These are phyloP conservation scores for Pterostichus niger DNA, from an alignment of 2,888 invertebrate genomes.

Conservation along the genomic window DNA sequence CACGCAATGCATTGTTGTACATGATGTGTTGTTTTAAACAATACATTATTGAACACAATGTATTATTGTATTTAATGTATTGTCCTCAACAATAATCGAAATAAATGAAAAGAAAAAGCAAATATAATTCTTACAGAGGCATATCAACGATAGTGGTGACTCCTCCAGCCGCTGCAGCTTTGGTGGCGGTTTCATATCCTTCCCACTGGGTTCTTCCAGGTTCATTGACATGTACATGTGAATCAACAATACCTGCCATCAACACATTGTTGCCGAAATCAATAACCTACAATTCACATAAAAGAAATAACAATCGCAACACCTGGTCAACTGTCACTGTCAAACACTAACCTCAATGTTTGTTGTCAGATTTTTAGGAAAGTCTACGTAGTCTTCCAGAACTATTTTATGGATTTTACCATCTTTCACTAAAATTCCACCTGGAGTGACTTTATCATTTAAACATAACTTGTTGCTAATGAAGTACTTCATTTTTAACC, in stretches of 20 bases:
- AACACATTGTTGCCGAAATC: conserved; percentile 79
- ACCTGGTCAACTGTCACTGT: background rate
- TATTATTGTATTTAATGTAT: no score
- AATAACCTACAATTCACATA: conserved; percentile 71
- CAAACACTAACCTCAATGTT: conserved; percentile 77
- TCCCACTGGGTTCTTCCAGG: conserved; percentile 87
- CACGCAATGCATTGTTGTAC: no score
- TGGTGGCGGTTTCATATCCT: conserved; percentile 85
- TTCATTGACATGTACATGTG: conserved; percentile 87
- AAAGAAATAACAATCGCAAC: background rate
- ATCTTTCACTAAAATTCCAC: conserved; percentile 81
- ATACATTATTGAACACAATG: no score
- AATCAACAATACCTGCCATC: conserved; percentile 86
- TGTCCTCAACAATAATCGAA: no score
- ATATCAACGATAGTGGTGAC: conserved; percentile 86
- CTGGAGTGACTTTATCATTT: conserved; percentile 79
- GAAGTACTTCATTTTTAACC: conserved; percentile 74
- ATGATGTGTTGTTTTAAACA: no score
- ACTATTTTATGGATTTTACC: conserved; percentile 81
- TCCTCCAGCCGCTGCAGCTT: conserved; percentile 86
- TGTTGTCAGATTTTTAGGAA: conserved; percentile 67
- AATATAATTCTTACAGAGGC: conserved; percentile 80
- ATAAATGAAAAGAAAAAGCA: background rate
- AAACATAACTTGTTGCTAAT: conserved; percentile 78
- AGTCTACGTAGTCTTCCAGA: conserved; percentile 77